Conservation (phyloP, 2,113 vertebrate species). For the Lipophrys pholis region DNA sequence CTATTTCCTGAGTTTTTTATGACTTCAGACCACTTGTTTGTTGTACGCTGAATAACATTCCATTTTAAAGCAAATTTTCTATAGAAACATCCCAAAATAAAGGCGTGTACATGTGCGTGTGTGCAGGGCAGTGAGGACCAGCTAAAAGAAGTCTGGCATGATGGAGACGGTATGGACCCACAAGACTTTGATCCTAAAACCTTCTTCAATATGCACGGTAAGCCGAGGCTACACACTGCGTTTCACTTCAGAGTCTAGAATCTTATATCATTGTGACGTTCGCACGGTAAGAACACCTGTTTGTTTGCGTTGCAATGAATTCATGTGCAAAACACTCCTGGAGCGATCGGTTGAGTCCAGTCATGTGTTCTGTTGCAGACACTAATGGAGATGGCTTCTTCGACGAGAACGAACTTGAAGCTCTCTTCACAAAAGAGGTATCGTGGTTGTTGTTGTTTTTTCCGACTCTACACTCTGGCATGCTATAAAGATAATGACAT, state of each 20-base stretch:
- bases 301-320: too few species aligned
- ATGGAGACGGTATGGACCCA: constrained; percentile 92
- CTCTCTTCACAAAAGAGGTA: constrained; percentile 96
- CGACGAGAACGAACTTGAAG: constrained; percentile 95
- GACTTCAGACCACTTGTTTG: neutral
- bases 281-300: neutral
- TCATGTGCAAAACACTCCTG: too few species aligned
- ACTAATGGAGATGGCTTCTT: constrained; percentile 91
- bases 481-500: neutral
- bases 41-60: neutral
- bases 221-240: constrained; percentile 32
- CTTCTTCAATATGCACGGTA: constrained; percentile 96
- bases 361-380: constrained; percentile 80
- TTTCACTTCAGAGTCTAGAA: neutral
- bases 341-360: neutral
- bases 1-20: constrained; percentile 4
- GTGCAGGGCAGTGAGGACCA: constrained; percentile 94
- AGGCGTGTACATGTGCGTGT: neutral
- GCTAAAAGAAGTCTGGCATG: constrained; percentile 95
- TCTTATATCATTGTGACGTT: neutral
- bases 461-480: neutral
- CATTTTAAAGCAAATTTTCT: too few species aligned
- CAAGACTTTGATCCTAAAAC: constrained; percentile 94
- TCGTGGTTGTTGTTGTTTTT: constrained; percentile 52
- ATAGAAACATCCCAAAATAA: too few species aligned